Percentiles rank a stretch among this genome's conserved stretches.
These are phyloP conservation scores for Zhengitettix transpicula DNA, from an alignment of 2,888 invertebrate genomes.

Conservation along the genomic window DNA sequence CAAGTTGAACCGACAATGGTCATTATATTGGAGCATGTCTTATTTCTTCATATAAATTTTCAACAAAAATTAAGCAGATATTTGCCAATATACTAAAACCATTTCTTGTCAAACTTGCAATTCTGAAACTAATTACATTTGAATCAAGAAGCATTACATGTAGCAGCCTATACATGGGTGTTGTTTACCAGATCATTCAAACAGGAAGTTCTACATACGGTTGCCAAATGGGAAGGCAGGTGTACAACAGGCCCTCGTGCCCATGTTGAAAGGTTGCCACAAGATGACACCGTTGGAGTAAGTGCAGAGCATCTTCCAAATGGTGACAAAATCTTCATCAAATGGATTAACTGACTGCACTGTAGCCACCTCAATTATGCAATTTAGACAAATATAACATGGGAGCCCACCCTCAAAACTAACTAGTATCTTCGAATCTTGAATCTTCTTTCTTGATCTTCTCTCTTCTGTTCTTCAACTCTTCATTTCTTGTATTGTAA, in stretches of 20 bases:
- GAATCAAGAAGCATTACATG: too few species aligned
- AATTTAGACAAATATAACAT: not conserved
- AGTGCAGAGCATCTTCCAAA: slow-evolving; percentile 3
- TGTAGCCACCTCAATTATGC: slow-evolving; percentile 1
- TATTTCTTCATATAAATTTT: too few species aligned
- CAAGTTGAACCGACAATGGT: too few species aligned
- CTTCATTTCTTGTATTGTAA: slow-evolving; percentile 22
- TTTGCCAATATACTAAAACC: too few species aligned
- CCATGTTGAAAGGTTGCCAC: slow-evolving; percentile 5
- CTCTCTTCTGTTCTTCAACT: slow-evolving; percentile 29
- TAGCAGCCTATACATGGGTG: too few species aligned
- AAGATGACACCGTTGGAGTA: not conserved
- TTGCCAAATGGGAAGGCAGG: slow-evolving; percentile 5
- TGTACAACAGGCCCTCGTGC: slow-evolving; percentile 3
- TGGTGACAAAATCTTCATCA: not conserved
- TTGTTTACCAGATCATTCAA: too few species aligned
- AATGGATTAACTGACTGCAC: not conserved
- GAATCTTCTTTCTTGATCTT: slow-evolving; percentile 30
- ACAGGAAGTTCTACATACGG: slow-evolving; percentile 6
- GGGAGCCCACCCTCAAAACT: slow-evolving; percentile 3
- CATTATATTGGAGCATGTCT: too few species aligned
- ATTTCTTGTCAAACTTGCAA: too few species aligned
- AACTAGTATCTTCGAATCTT: slow-evolving; percentile 19
- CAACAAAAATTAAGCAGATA: too few species aligned
- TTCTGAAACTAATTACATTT: too few species aligned